phyloP scores from a whole-genome alignment of 2,113 vertebrate genomes.

The Rhegmatorhina hoffmannsi region DNA sequence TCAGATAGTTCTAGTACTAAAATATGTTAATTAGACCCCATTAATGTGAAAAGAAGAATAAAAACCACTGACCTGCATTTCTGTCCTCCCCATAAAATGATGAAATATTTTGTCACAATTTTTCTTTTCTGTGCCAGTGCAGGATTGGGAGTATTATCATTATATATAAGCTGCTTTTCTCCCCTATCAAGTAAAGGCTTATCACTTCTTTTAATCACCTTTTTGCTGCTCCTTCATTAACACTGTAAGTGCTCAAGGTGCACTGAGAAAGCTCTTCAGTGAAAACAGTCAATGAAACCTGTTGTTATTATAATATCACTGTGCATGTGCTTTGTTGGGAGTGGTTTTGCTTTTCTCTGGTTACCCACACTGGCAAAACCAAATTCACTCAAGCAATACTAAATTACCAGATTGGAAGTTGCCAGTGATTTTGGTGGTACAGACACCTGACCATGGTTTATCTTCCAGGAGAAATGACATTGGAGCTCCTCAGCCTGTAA shows the following conservation, averaged over 20 bases:
- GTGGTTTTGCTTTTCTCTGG: neutral
- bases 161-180: neutral
- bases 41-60: neutral
- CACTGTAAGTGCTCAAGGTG: neutral
- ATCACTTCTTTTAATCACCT: neutral
- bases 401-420: neutral
- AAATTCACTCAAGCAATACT: neutral
- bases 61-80: neutral
- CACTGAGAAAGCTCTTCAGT: neutral
- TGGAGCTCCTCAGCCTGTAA: neutral
- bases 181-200: neutral
- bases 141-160: neutral
- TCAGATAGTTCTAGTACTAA: neutral
- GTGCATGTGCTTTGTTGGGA: neutral
- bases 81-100: neutral
- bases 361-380: neutral
- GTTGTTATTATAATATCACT: neutral
- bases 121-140: neutral
- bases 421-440: neutral
- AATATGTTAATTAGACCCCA: neutral
- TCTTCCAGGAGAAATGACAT: neutral
- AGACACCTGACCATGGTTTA: neutral
- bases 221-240: neutral
- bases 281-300: neutral
- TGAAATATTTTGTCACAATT: neutral